Evolutionary conservation across 2,888 invertebrate genomes (phyloP).

Genomic region (Pheosia gnoma): DNA sequence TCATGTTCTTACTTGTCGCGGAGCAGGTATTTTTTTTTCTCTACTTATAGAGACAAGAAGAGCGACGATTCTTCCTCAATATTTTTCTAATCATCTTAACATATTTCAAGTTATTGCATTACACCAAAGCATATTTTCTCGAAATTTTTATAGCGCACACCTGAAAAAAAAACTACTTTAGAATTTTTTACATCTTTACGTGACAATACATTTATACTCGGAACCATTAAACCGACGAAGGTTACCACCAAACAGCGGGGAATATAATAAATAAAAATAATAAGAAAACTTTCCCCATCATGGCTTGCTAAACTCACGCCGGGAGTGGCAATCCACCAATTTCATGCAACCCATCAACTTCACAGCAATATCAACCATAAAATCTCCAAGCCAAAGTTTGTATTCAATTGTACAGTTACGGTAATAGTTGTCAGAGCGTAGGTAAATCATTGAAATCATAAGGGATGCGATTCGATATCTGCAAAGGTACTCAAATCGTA

Average conservation of each 20-base stretch:
- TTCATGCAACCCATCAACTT: slow-evolving; percentile 41
- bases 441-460: slow-evolving; percentile 71
- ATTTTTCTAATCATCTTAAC: too few relatives aligned
- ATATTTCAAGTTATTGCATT: too few relatives aligned
- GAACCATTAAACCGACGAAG: slow-evolving; percentile 48
- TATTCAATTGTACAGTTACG: slow-evolving; percentile 22
- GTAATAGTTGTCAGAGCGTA: slow-evolving; percentile 45
- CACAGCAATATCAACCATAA: slow-evolving; percentile 47
- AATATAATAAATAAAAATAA: slow-evolving; percentile 81
- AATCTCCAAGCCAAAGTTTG: slow-evolving; percentile 31
- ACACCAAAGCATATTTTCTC: too few relatives aligned
- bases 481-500: slow-evolving; percentile 1
- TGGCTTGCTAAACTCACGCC: slow-evolving; percentile 59
- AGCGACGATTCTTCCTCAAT: too few relatives aligned
- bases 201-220: slow-evolving; percentile 18
- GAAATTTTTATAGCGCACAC: too few relatives aligned
- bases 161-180: too few relatives aligned
- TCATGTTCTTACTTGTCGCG: too few relatives aligned
- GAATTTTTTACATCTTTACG: too few relatives aligned
- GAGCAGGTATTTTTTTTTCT: too few relatives aligned
- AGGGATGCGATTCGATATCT: slow-evolving; percentile 29
- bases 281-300: slow-evolving; percentile 82
- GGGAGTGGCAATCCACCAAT: slow-evolving; percentile 64
- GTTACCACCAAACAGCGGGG: slow-evolving; percentile 61
- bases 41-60: too few relatives aligned